Evolutionary conservation across 2,113 vertebrate genomes (phyloP), one percentile per base, ranked within the genome.

Genomic region (Gymnobelideus leadbeateri): DNA sequence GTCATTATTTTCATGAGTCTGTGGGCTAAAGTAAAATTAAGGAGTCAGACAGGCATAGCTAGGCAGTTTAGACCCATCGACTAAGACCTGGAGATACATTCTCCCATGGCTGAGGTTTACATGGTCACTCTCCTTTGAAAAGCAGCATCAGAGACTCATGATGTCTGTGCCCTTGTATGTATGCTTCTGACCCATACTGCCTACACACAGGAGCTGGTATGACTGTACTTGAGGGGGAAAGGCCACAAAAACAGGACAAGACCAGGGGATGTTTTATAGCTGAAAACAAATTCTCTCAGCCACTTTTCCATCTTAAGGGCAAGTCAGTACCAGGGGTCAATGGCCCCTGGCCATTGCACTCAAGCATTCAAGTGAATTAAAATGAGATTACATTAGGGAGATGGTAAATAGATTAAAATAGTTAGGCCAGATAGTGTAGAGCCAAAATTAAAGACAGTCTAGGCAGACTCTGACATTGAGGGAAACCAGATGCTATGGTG

Each of bases 321-420:
- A n/a, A 77, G 37, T 77, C 61, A 77, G 61, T 77, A n/a, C 61
- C 61, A 77, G 37, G 37, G 61, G 61, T 77, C 61, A 77, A 77
- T 77, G 61, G 37, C 31, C 37, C n/a, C 37, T 77, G 37, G 14
- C 61, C 14, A 77, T 77, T n/a, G 61, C 12, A 77, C 37, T 77
- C 31, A 77, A 77, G 61, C 37, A 77, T 77, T 77, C 61, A 77
- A n/a, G 61, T 77, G 61, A 77, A 7, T 77, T 77, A 77, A 77
- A 77, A 77, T 77, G 61, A 77, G 37, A 77, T 77, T 77, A 77
- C 61, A 77, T 77, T 77, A n/a, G 61, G 37, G 61, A 77, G 61
- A 77, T n/a, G 61, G 61, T 77, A 77, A 77, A 77, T 77, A n/a
- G 61, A 77, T 77, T 77, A 77, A 77, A 77, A 77, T 77, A 77